phyloP scores from a whole-genome alignment of 2,888 invertebrate species.

The Phoronis australis region DNA sequence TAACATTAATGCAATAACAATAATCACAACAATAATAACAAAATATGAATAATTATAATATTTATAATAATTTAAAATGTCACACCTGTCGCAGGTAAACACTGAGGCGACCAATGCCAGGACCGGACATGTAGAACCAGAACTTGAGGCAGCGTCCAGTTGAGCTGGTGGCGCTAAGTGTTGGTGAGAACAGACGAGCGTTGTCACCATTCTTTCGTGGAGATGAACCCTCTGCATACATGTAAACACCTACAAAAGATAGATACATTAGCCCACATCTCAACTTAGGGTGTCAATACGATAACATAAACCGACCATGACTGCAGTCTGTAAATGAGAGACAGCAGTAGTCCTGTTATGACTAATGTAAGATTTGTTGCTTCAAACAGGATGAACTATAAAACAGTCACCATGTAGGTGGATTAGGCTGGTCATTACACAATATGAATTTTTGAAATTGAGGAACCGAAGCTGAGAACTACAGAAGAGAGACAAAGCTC shows the following conservation, averaged over 20 bases:
- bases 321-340: too few relatives aligned
- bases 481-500: too few relatives aligned
- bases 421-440: too few relatives aligned
- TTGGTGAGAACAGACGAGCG: slow-evolving; percentile 53
- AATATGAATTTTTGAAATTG: too few relatives aligned
- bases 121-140: slow-evolving; percentile 26
- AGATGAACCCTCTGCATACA: slow-evolving; percentile 59
- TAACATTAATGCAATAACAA: not conserved
- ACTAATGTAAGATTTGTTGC: too few relatives aligned
- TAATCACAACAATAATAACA: not conserved
- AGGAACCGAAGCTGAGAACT: too few relatives aligned
- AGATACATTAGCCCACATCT: not conserved
- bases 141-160: slow-evolving; percentile 25
- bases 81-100: slow-evolving; percentile 19
- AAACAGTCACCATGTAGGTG: too few relatives aligned
- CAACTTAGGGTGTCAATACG: too few relatives aligned
- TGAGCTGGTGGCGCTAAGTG: slow-evolving; percentile 21
- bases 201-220: slow-evolving; percentile 58
- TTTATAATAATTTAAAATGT: not conserved
- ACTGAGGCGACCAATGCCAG: slow-evolving; percentile 19
- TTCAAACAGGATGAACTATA: too few relatives aligned
- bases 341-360: too few relatives aligned
- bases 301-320: too few relatives aligned
- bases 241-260: slow-evolving; percentile 55
- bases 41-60: not conserved